Evolutionary conservation across 2,888 invertebrate species (phyloP), one percentile per base, ranked within the genome.

Genomic region (Morpho achilles): DNA sequence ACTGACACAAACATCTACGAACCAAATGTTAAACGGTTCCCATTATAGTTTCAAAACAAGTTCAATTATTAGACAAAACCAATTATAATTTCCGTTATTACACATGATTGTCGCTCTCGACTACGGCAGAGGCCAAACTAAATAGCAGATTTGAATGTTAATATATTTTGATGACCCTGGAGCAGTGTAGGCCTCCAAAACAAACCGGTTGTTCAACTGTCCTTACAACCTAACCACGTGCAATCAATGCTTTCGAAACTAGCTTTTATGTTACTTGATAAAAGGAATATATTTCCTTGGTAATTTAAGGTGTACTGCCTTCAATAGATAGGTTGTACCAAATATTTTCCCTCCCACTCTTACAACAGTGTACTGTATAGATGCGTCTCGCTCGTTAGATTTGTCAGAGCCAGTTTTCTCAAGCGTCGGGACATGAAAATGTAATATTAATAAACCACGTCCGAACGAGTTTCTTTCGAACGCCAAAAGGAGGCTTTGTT

Each of bases 331-430:
- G 51, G 16, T 0, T 8, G 49, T 47, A 22, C 46, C 8, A 16
- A 65, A 1, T 67, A 70, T 55, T 7, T 40, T 40, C 41, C 48
- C 23, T 67, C 61, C 53, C 51, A 22, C 7, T 67, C 54, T 5
- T n/a, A 16, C 48, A 3, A 56, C 42, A 52, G 16, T 46, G 61
- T 69, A 70, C 23, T 3, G 40, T 48, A 61, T 72, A 67, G 49
- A 2, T 53, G 44, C 58, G 56, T 83, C 80, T 69, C 75, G 43
- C 44, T 79, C 76, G 51, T 59, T 67, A 68, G 73, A 76, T 76
- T 79, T 80, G 79, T 79, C 80, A 76, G 66, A 82, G 78, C 81
- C 77, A 83, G 82, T 82, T 84, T 80, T 79, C 79, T 80, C 76
- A 76, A 80, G 69, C 71, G 72, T 78, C 74, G 76, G 72, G 73